Base-by-base conservation (phyloP, 2,113 vertebrate genomes). In the Myiopsitta monachus region DNA sequence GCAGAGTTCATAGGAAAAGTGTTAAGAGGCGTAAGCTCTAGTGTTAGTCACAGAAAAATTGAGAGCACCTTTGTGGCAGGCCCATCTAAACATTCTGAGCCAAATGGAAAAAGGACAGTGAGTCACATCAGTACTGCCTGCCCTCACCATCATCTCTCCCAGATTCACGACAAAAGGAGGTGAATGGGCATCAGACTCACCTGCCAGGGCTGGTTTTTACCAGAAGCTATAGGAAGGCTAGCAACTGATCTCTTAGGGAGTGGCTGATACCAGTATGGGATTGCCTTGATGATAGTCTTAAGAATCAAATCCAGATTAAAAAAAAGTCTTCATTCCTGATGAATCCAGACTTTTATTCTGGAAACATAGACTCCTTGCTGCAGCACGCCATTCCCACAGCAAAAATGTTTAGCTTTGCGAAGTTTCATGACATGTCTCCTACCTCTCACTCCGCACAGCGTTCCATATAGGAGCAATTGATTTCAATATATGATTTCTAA, bases 401-500 rank as follows among this genome's bases (percentile, higher is more conserved):
- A 80, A 31, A 85, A 49, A 22, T 41, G 15, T 41, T 59, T 3
- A 31, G 18, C 31, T 79, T 87, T 57, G 70, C 19, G 76, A 87
- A 69, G 44, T 18, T 69, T 47, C 31, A 1, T 64, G 87, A 38
- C 9, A 27, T 3, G 14, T 52, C 33, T 93, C 44, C 57, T 80
- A 83, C 36, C 49, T 77, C 49, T 80, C 19, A 41, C 44, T 80
- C 19, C 47, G 43, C 23, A 57, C 1, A 52, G 74, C 30, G 10
- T 64, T 88, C 41, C 31, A 63, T 62, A 76, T 6, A 94, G 41
- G 16, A 87, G 11, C 21, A 85, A 89, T 69, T 84, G 61, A 47
- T 47, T 82, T 83, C n/a, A 83, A 64, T 67, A n/a, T 6, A 47
- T 30, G 79, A 85, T 87, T 89, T 62, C 46, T 52, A 79, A 85